Evolutionary conservation across 2,113 vertebrate species (phyloP), one percentile per base, ranked within the genome.

Genomic region (Amphiprion percula): DNA sequence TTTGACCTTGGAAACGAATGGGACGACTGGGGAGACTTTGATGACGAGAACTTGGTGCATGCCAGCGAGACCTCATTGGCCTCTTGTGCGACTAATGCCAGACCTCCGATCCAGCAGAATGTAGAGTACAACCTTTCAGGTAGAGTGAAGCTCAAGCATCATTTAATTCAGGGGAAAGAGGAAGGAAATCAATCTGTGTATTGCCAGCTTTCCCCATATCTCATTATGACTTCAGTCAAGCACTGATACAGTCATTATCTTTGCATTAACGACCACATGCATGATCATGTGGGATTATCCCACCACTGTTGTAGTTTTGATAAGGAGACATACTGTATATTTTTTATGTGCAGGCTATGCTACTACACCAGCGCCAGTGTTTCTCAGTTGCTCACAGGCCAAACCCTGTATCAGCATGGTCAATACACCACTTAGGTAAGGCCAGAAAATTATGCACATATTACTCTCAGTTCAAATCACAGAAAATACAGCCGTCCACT

Each of bases 11-110:
- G 94, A 91, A 88, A 85, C 23, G 91, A 94, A n/a, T 92, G 95
- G 91, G 96, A 98, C 47, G 88, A 96, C 89, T 98, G 96, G 97
- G 95, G 95, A 16, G 90, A 97, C 88, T 98, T 96, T 96, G 95
- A 95, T 84, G 95, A 99, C 79, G 96, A 97, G 78, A 96, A 95
- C 15, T 92, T 93, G 77, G 92, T 98, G 79, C 66, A 87, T 85
- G 94, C 94, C 47, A 94, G 94, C 39, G 93, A 82, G 75, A 90
- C 92, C 65, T 75, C 66, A 0, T 17, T n/a, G 28, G 28, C 39
- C 14, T 26, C 21, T 0, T 55, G 58, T 70, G 23, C 16, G 1
- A 10, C 58, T n/a, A 15, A 67, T 12, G 30, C 68, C 59, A 41
- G 26, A 58, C 68, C 82, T 88, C 70, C 71, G 53, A 75, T 82